Percentiles rank a stretch among this genome's conserved stretches.
Conservation (phyloP, 2,888 invertebrate species). For the Trissonchulus latispiculum region DNA sequence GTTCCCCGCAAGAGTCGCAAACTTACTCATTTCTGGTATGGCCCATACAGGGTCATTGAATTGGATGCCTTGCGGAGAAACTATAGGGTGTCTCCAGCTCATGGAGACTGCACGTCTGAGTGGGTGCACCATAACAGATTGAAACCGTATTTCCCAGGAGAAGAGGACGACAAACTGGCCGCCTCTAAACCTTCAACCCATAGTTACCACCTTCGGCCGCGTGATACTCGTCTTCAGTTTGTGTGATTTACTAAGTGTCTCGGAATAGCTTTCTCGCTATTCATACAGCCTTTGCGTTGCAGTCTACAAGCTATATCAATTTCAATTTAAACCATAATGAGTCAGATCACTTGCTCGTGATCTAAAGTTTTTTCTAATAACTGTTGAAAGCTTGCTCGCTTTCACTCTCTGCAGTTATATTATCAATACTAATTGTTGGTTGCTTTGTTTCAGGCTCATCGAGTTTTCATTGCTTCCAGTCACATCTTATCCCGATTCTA, state of each 20-base stretch:
- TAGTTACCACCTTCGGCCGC: not conserved
- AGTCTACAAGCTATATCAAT: no score
- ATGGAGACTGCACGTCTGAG: not conserved
- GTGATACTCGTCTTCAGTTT: not conserved
- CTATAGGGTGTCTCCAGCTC: not conserved
- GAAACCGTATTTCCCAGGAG: not conserved
- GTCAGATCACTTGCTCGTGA: no score
- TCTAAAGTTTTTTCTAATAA: no score
- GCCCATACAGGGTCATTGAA: not conserved
- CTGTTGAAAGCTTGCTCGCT: no score
- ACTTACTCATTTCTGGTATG: not conserved
- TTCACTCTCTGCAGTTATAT: no score
- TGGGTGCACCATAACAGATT: constrained; percentile 1
- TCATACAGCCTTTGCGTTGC: no score
- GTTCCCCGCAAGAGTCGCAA: not conserved
- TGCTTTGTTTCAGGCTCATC: not conserved
- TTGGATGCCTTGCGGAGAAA: not conserved
- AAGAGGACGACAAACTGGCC: not conserved
- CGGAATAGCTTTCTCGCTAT: no score
- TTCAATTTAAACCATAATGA: no score
- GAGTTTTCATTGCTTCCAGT: not conserved
- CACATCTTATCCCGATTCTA: not conserved
- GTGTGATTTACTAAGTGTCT: no score
- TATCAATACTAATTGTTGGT: no score
- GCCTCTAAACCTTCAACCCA: not conserved